A percentile compares a stretch with the other conserved stretches of the same genome.
These are phyloP conservation scores for Sparidentex hasta DNA, from an alignment of 2,797 vertebrate genomes.

Conservation along the genomic window DNA sequence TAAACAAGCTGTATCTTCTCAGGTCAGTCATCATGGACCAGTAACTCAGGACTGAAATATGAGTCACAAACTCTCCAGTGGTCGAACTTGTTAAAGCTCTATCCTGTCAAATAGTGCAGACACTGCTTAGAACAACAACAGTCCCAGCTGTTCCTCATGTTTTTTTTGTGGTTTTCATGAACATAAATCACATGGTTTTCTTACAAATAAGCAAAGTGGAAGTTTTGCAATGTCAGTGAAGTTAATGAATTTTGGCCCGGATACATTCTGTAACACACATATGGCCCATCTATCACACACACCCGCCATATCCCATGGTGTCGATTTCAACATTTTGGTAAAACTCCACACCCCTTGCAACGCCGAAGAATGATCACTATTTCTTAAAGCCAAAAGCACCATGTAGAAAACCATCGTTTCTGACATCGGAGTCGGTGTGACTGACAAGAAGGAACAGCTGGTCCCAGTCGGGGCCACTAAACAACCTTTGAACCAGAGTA, in stretches of 20 bases:
- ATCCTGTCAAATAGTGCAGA: neutral
- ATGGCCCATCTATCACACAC: conserved; percentile 33
- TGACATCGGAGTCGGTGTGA: conserved; percentile 70
- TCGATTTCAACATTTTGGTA: conserved; percentile 68
- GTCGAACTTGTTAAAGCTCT: neutral
- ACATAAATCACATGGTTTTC: conserved; percentile 31
- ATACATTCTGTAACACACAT: conserved; percentile 38
- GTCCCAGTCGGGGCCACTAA: conserved; percentile 37
- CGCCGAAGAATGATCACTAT: conserved; percentile 64
- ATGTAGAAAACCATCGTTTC: conserved; percentile 49
- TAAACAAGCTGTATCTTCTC: conserved; percentile 25
- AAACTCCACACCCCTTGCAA: conserved; percentile 47
- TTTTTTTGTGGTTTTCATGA: neutral
- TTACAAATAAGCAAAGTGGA: conserved; percentile 31
- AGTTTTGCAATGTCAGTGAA: conserved; percentile 35
- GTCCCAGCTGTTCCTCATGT: neutral
- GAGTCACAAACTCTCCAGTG: neutral
- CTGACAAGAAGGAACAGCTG: conserved; percentile 77
- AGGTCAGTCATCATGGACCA: neutral
- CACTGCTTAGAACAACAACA: neutral
- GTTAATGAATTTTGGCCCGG: conserved; percentile 16
- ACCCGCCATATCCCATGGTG: conserved; percentile 35
- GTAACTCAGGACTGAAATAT: neutral
- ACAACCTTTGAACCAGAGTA: conserved; percentile 49
- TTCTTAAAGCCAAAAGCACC: conserved; percentile 36